Evolutionary conservation across 2,888 invertebrate species (phyloP).

Genomic region (Melanostoma scalare): DNA sequence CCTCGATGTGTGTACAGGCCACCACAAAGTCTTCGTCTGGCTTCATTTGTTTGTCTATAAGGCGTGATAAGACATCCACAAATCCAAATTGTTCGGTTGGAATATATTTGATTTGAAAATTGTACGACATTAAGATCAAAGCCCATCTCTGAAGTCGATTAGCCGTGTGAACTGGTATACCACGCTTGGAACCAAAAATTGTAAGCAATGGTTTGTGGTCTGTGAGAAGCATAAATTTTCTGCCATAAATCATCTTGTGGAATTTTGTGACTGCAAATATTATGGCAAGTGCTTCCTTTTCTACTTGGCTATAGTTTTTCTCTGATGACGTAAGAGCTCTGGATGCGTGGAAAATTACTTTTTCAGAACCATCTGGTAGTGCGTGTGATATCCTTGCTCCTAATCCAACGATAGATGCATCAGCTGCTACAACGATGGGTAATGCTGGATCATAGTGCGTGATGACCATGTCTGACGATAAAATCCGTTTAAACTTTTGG

Average conservation of each 20-base stretch:
- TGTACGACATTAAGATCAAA: constrained; percentile 39
- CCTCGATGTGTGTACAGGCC: constrained; percentile 10
- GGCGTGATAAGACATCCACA: constrained; percentile 61
- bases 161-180: constrained; percentile 71
- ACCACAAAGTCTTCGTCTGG: constrained; percentile 29
- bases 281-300: constrained; percentile 16
- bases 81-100: constrained; percentile 54
- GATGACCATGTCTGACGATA: constrained; percentile 3
- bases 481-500: constrained; percentile 36
- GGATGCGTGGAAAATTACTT: constrained; percentile 7
- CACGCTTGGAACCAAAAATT: constrained; percentile 76
- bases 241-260: constrained; percentile 12
- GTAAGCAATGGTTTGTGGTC: constrained; percentile 79
- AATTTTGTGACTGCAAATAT: constrained; percentile 13
- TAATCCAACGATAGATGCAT: constrained; percentile 12
- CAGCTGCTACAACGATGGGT: constrained; percentile 6
- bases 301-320: constrained; percentile 56
- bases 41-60: constrained; percentile 34
- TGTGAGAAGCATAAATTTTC: constrained; percentile 67
- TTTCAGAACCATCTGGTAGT: constrained; percentile 1
- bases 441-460: constrained; percentile 4
- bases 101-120: constrained; percentile 14
- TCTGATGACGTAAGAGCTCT: constrained; percentile 10
- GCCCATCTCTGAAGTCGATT: constrained; percentile 76
- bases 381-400: neutral